Conservation (phyloP, 2,113 vertebrate species). For the Semnopithecus entellus region DNA sequence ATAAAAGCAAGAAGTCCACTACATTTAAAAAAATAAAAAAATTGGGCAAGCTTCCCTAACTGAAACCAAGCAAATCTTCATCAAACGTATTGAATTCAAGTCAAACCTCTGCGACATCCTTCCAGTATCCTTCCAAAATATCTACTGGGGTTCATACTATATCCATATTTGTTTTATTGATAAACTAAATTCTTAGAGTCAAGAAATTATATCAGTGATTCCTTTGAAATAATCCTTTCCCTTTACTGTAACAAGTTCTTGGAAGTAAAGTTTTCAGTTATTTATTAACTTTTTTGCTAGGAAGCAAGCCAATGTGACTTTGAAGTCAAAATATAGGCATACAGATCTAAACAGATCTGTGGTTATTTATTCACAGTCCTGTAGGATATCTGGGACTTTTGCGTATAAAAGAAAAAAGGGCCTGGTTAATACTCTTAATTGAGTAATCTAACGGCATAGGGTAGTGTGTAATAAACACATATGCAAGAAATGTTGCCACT, state of each 20-base stretch:
- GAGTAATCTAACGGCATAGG: background rate
- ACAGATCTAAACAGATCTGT: conserved; percentile 10
- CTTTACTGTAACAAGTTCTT: conserved; percentile 47
- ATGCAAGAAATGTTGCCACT: background rate
- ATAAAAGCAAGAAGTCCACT: background rate
- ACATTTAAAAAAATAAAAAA: conserved; percentile 13
- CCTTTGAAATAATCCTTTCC: conserved; percentile 48
- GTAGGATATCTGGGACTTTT: conserved; percentile 27
- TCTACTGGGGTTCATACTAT: background rate
- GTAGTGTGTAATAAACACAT: conserved; percentile 43
- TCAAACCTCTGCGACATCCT: conserved; percentile 3
- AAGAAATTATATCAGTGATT: conserved; percentile 35
- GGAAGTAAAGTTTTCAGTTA: conserved; percentile 61
- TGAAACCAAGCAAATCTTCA: background rate
- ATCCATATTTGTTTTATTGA: background rate
- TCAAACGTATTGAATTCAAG: conserved; percentile 27
- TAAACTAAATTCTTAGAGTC: conserved; percentile 54
- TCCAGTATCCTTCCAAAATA: conserved; percentile 30
- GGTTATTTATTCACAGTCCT: conserved; percentile 54
- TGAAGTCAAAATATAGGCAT: conserved; percentile 47
- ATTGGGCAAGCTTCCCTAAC: background rate
- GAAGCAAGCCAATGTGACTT: conserved; percentile 58
- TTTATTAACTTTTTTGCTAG: conserved; percentile 14
- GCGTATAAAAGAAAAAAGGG: conserved; percentile 35
- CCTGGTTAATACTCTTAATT: background rate